Base-by-base conservation (phyloP, 2,797 vertebrate species). In the Sorex maritimensis region DNA sequence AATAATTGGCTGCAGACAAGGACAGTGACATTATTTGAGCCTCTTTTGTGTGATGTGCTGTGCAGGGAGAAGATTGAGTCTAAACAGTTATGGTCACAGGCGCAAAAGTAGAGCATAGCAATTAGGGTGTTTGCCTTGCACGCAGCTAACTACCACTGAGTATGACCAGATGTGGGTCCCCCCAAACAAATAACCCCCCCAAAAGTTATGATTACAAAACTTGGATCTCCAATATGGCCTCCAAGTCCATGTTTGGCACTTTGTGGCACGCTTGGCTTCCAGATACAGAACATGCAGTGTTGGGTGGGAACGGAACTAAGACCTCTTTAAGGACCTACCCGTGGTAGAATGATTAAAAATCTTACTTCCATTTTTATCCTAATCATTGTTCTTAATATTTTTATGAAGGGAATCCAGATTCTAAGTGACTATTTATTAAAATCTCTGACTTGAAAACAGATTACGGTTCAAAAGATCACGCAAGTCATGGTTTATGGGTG, bases 311-410 rank as follows among this genome's bases (percentile, higher is more conserved):
- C 6, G 7, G 24, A 19, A 58, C 4, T 23, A 13, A 72, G 19
- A 44, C 1, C 12, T 74, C 49, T 73, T 69, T 15, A 74, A 88
- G 38, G n/a, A 30, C 30, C 63, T 83, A 63, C 78, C 83, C 28
- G 19, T 38, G 28, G n/a, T 13, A 85, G 68, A 23, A 21, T 34
- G 15, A 71, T 38, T 38, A 34, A 71, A 49, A 78, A 83, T 46
- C 52, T 24, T 41, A 58, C 49, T 58, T 67, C n/a, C 23, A 9
- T 81, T 86, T 93, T 82, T 34, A 26, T 58, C 73, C n/a, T 75
- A 87, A 75, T 78, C 81, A 46, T 34, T 84, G 78, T 80, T 5
- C 21, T 58, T 65, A 67, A 30, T 4, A 19, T 30, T 7, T 85
- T 78, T 67, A 41, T 21, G 72, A 74, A 41, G 41, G 28, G 52